Base-by-base conservation (phyloP, 37 sponge, comb jelly and placozoan species). In the Dysidea cf. avara region DNA sequence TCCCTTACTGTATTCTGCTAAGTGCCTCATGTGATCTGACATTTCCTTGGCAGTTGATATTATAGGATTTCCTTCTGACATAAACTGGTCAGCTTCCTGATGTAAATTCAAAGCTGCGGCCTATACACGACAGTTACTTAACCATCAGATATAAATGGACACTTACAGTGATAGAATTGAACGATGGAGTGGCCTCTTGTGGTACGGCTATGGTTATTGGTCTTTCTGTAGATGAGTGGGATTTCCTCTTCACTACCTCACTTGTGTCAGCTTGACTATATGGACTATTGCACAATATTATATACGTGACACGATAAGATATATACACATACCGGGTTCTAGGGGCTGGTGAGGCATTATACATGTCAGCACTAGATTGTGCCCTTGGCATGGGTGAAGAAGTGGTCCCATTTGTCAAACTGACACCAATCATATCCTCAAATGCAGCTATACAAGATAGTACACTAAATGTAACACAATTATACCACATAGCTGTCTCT, bases 41-140 rank as follows among this genome's bases (percentile, higher is more conserved):
- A 96, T 84, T 57, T 85, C 78, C 65, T 92, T 96, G 33, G 93
- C 96, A 12, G 86, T 52, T n/a, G 33, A 39, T 20, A 96, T 43
- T 0, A 96, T 53, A 4, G 76, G 66, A 39, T 96, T 96, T 31
- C 78, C 87, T 31, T 81, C 90, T 38, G 86, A 90, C 39, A 71
- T 34, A 68, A 82, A 96, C 81, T 59, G 56, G 32, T 85, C 81
- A 39, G 81, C 80, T 28, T 72, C 74, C 16, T 94, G 87, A 21
- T 71, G 78, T 53, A 94, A 71, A 5, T 56, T 58, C 56, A 53
- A 78, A 1, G 93, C 89, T 43, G 93, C 89, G 5, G 39, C 56
- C 93, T 92, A 71, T n/a, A n/a, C n/a, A n/a, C n/a, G n/a, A n/a
- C n/a, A n/a, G n/a, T n/a, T n/a, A n/a, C n/a, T n/a, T n/a, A n/a